Conservation (phyloP, 2,888 invertebrate genomes). For the Scaptomyza tumidula region DNA sequence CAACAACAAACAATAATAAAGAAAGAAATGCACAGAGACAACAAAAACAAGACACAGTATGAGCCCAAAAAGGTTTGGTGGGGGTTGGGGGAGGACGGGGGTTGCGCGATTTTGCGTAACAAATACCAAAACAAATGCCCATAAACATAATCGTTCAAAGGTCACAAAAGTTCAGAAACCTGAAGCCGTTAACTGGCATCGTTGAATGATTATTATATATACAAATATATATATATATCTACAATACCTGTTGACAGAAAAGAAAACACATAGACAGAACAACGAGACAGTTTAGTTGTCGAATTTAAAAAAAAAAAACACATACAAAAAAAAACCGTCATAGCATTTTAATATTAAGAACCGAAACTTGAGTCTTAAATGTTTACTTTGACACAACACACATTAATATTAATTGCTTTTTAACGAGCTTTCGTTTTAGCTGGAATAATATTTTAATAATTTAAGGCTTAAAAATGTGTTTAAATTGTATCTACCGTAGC, state of each 20-base stretch:
- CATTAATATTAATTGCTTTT: too few species aligned
- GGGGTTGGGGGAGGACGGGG: too few species aligned
- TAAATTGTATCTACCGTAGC: too few species aligned
- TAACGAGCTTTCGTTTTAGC: too few species aligned
- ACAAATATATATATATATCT: background rate
- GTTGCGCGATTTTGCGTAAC: background rate
- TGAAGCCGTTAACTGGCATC: constrained; percentile 6
- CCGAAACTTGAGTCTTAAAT: too few species aligned
- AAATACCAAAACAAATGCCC: constrained; percentile 8
- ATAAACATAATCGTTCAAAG: constrained; percentile 18
- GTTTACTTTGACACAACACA: too few species aligned
- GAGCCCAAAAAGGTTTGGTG: background rate
- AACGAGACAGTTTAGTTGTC: background rate
- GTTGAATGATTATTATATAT: constrained; percentile 6
- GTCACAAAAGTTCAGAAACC: constrained; percentile 18
- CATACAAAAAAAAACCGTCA: background rate
- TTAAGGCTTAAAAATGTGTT: too few species aligned
- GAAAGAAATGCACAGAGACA: constrained; percentile 13
- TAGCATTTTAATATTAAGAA: background rate
- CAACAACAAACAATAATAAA: constrained; percentile 16
- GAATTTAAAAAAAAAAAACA: background rate
- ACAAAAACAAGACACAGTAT: constrained; percentile 12
- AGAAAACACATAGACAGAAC: background rate
- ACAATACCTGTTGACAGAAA: constrained; percentile 8
- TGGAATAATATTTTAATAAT: too few species aligned